Conservation (phyloP, 2,113 vertebrate genomes). For the Glareola pratincola region DNA sequence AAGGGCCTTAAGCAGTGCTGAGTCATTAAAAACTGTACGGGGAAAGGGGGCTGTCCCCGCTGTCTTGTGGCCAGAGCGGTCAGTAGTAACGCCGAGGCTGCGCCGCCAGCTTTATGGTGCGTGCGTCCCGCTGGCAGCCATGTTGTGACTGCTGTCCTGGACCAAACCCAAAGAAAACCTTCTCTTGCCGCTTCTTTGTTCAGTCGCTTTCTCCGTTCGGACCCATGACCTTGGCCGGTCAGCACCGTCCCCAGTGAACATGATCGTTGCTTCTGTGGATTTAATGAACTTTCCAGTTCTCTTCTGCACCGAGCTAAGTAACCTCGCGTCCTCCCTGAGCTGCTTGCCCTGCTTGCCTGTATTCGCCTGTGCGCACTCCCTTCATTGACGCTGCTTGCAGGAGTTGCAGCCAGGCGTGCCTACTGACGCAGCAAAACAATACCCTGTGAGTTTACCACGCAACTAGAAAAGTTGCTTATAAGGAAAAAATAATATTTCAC, state of each 20-base stretch:
- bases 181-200: not conserved
- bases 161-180: slow-evolving; percentile 26
- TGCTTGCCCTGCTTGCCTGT: not conserved
- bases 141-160: slow-evolving; percentile 4
- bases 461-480: not conserved
- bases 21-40: not conserved
- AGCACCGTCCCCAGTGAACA: not conserved
- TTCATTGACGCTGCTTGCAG: not conserved
- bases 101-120: not conserved
- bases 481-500: not conserved
- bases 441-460: not conserved
- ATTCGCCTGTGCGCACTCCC: not conserved
- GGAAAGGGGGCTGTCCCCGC: not conserved
- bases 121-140: not conserved
- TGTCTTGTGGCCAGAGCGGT: not conserved
- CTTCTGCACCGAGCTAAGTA: not conserved
- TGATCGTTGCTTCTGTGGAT: not conserved
- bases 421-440: not conserved
- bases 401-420: not conserved
- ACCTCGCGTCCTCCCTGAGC: not conserved
- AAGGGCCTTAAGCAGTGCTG: not conserved
- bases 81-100: not conserved
- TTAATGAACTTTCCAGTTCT: slow-evolving; percentile 42
- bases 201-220: not conserved
- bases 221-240: not conserved